These are phyloP conservation scores for Enteromius paludinosus DNA, from an alignment of 2,797 vertebrate genomes.

Conservation along the genomic window DNA sequence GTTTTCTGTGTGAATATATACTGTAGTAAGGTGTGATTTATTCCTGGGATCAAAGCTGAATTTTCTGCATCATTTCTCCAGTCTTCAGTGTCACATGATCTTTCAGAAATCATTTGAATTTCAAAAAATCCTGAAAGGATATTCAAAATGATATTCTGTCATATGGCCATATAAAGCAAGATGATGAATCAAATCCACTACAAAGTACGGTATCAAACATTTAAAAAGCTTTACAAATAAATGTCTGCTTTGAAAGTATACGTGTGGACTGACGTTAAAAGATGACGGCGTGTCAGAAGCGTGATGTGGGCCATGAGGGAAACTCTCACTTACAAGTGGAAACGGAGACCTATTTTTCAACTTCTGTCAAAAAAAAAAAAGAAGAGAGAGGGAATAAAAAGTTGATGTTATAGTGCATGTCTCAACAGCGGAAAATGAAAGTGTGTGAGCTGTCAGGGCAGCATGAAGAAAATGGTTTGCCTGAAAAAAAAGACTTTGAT, in stretches of 20 bases:
- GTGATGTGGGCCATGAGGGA: slow-evolving; percentile 1
- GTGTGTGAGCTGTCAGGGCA: neutral
- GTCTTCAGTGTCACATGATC: neutral
- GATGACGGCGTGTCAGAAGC: neutral
- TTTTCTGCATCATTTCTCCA: neutral
- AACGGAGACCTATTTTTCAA: slow-evolving; percentile 14
- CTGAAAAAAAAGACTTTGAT: neutral
- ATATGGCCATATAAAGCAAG: neutral
- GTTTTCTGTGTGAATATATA: neutral
- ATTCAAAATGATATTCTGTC: neutral
- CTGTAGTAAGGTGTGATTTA: neutral
- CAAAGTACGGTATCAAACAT: neutral
- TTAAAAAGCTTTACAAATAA: slow-evolving; percentile 5
- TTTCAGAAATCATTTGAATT: neutral
- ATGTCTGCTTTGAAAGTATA: neutral
- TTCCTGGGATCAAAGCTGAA: neutral
- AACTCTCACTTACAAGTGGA: slow-evolving; percentile 21
- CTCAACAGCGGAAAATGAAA: slow-evolving; percentile 12
- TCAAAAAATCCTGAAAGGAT: neutral
- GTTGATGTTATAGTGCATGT: neutral
- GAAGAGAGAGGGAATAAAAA: neutral
- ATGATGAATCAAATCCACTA: neutral
- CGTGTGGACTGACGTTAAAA: neutral
- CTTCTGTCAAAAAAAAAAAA: neutral
- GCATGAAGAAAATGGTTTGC: neutral